Evolutionary conservation across 2,888 invertebrate species (phyloP).

Genomic region (Pyrochroa serraticornis): DNA sequence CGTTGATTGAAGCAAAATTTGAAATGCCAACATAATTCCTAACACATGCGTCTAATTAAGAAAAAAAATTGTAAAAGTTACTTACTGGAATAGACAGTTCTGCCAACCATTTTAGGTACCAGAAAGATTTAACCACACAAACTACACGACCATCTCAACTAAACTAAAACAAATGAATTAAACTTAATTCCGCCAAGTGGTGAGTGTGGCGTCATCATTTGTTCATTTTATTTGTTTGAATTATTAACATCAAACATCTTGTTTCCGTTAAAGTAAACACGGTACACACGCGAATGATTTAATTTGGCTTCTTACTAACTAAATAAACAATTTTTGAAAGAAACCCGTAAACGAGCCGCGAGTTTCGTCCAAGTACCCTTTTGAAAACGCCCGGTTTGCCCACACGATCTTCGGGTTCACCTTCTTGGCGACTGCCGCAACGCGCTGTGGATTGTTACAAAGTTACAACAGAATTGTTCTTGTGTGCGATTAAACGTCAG

Average conservation of each 20-base stretch:
- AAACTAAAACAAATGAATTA: neutral
- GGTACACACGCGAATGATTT: conserved; percentile 14
- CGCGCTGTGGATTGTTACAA: conserved; percentile 4
- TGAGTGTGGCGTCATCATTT: conserved; percentile 15
- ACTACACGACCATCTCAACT: neutral
- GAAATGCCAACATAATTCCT: too few relatives aligned
- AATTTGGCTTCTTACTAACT: conserved; percentile 13
- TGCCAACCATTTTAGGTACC: conserved; percentile 23
- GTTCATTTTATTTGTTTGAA: conserved; percentile 5
- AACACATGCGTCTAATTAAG: neutral
- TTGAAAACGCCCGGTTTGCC: conserved; percentile 25
- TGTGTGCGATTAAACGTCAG: neutral
- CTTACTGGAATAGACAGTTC: conserved; percentile 25
- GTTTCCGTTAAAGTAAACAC: conserved; percentile 5
- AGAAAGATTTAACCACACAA: conserved; percentile 2
- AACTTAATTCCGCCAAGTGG: neutral
- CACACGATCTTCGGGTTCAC: conserved; percentile 24
- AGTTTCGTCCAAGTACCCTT: neutral
- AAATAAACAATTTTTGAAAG: conserved; percentile 4
- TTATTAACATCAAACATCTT: conserved; percentile 17
- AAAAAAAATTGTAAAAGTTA: conserved; percentile 1
- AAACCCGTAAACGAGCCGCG: conserved; percentile 1
- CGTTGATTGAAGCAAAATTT: too few relatives aligned
- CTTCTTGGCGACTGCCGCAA: neutral
- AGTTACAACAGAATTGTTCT: conserved; percentile 15